These are phyloP conservation scores for Ptychoptera albimana DNA, from an alignment of 2,888 invertebrate genomes.

Conservation along the genomic window DNA sequence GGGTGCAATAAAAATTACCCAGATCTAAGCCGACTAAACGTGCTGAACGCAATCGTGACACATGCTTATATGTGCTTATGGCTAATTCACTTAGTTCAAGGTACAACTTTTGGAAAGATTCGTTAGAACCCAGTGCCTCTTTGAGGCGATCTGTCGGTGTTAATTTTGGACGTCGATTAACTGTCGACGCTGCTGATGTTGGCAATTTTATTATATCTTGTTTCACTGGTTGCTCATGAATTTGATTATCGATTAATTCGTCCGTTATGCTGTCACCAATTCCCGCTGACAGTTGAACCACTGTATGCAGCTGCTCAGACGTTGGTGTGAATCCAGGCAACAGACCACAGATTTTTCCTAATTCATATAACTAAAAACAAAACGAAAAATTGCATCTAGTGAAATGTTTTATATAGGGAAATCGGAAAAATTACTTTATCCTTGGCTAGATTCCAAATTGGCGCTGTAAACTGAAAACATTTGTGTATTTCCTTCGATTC, in stretches of 20 bases:
- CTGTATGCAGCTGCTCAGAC: constrained; percentile 78
- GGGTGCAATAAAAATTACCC: constrained; percentile 76
- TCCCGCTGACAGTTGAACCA: constrained; percentile 80
- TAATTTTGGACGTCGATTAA: constrained; percentile 28
- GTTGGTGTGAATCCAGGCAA: constrained; percentile 67
- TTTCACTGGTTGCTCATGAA: constrained; percentile 17
- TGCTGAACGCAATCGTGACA: constrained; percentile 64
- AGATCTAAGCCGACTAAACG: constrained; percentile 77
- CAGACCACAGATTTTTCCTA: constrained; percentile 81
- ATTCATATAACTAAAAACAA: constrained; percentile 29
- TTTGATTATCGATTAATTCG: constrained; percentile 6
- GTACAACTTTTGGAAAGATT: constrained; percentile 78
- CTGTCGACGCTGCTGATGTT: constrained; percentile 32
- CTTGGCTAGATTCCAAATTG: constrained; percentile 74
- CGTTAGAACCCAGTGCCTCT: constrained; percentile 78
- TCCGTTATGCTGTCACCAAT: constrained; percentile 60
- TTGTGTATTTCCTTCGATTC: constrained; percentile 51
- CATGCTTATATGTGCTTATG: constrained; percentile 93
- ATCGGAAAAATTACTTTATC: constrained; percentile 38
- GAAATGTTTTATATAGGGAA: constrained; percentile 25
- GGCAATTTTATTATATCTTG: constrained; percentile 10
- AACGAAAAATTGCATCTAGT: background rate
- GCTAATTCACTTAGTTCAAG: constrained; percentile 85
- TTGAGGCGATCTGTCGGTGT: constrained; percentile 66
- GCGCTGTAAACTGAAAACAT: constrained; percentile 73